These are phyloP conservation scores for Ophonus ardosiacus DNA, from an alignment of 2,888 invertebrate species.

Conservation along the genomic window DNA sequence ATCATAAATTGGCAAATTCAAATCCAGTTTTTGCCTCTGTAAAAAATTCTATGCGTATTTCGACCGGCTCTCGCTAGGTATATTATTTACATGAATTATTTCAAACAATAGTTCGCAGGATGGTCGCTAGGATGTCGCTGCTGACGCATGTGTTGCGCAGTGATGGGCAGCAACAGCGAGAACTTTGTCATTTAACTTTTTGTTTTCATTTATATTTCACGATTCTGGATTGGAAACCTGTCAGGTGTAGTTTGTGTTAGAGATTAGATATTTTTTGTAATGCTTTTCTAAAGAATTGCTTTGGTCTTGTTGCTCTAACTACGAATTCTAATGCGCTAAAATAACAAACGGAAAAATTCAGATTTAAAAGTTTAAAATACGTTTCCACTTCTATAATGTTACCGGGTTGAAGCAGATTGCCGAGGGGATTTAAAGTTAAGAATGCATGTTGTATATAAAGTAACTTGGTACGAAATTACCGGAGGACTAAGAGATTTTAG, in stretches of 20 bases:
- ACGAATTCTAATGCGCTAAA: constrained; percentile 4
- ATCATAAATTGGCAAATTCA: constrained; percentile 46
- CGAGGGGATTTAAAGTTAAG: no score
- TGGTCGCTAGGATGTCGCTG: neutral
- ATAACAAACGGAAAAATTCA: neutral
- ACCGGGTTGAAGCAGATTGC: no score
- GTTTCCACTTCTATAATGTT: neutral
- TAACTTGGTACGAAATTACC: no score
- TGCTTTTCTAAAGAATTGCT: constrained; percentile 2
- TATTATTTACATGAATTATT: constrained; percentile 54
- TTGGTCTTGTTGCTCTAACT: constrained; percentile 10
- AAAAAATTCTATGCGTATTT: neutral
- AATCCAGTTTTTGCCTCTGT: constrained; percentile 24
- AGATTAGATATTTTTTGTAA: constrained; percentile 54
- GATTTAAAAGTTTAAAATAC: neutral
- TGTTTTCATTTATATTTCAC: constrained; percentile 63
- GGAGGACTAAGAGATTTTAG: no score
- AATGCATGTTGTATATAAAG: no score
- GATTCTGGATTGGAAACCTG: constrained; percentile 59
- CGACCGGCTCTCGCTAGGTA: neutral
- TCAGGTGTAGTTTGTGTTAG: constrained; percentile 55
- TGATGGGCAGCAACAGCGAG: constrained; percentile 47
- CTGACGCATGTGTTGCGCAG: constrained; percentile 52
- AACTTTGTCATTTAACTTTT: constrained; percentile 60
- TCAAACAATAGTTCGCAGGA: constrained; percentile 39